Evolutionary conservation across 2,888 invertebrate species (phyloP).

Genomic region (Brachyptera risi): DNA sequence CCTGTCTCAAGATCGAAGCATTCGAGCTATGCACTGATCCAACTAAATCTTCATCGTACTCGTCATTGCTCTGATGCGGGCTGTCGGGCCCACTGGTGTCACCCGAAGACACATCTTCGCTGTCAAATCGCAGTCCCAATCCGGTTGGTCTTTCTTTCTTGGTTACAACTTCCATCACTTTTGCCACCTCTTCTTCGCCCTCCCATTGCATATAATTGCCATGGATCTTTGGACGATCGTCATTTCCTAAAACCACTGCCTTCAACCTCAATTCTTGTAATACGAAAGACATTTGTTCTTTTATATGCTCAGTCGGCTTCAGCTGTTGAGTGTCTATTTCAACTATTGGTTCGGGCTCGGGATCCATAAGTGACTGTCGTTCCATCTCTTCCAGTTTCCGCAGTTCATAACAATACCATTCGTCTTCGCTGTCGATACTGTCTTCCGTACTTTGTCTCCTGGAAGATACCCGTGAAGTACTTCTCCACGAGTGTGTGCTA

Average conservation of each 20-base stretch:
- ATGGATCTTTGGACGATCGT: slow-evolving; percentile 1
- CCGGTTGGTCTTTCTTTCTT: slow-evolving; percentile 8
- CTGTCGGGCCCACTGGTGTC: slow-evolving; percentile 88
- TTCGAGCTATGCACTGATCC: slow-evolving; percentile 45
- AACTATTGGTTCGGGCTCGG: slow-evolving; percentile 45
- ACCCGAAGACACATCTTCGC: slow-evolving; percentile 65
- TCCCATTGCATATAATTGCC: slow-evolving; percentile 27
- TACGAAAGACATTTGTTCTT: slow-evolving; percentile 76
- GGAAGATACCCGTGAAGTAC: slow-evolving; percentile 79
- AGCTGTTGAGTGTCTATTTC: slow-evolving; percentile 45
- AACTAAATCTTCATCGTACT: slow-evolving; percentile 52
- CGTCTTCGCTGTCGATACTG: slow-evolving; percentile 89
- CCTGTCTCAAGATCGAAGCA: slow-evolving; percentile 44
- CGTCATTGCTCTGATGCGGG: slow-evolving; percentile 70
- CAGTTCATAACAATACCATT: slow-evolving; percentile 88
- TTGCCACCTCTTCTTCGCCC: slow-evolving; percentile 33
- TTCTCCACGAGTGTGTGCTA: slow-evolving; percentile 84
- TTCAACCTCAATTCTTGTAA: slow-evolving; percentile 69
- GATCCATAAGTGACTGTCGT: slow-evolving; percentile 63
- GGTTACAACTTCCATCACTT: background rate
- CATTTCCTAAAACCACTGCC: slow-evolving; percentile 50
- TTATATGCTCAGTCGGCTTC: slow-evolving; percentile 64
- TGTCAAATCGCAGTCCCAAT: slow-evolving; percentile 25
- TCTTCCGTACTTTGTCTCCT: slow-evolving; percentile 88
- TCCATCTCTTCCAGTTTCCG: slow-evolving; percentile 84